phyloP scores from a whole-genome alignment of 1,140 invertebrate species.

The Agrypnia vestita region DNA sequence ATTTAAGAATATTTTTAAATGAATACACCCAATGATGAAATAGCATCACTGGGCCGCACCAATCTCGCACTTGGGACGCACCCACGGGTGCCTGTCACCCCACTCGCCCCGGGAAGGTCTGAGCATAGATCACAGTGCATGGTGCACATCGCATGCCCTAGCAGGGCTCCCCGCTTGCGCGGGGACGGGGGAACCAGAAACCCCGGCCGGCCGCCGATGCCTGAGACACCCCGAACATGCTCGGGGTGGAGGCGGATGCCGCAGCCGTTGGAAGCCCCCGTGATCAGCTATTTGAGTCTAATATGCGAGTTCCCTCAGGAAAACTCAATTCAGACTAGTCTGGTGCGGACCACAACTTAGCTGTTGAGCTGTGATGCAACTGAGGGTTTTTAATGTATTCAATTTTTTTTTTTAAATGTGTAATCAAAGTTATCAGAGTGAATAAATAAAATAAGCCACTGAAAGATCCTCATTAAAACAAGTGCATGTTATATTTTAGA shows the following conservation, averaged over 20 bases:
- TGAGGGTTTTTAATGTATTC: conserved; percentile 65
- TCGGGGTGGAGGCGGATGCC: conserved; percentile 63
- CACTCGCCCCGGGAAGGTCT: conserved; percentile 72
- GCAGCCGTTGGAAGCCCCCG: conserved; percentile 69
- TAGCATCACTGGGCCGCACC: conserved; percentile 70
- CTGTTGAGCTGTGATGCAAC: conserved; percentile 52
- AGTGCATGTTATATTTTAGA: too few species aligned
- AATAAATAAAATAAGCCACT: too few species aligned
- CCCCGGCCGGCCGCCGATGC: conserved; percentile 62
- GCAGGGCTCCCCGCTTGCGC: conserved; percentile 69
- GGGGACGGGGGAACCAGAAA: conserved; percentile 73
- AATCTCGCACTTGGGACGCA: conserved; percentile 73
- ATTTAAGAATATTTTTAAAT: background rate
- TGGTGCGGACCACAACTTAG: conserved; percentile 66
- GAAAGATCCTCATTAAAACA: too few species aligned
- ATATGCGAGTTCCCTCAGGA: conserved; percentile 70
- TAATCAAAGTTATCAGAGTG: too few species aligned
- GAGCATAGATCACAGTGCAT: conserved; percentile 67
- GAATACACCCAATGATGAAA: conserved; percentile 69
- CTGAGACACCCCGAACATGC: conserved; percentile 63
- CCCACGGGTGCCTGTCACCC: conserved; percentile 68
- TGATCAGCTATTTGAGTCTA: conserved; percentile 71
- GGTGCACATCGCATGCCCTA: conserved; percentile 67
- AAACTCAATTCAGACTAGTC: conserved; percentile 75
- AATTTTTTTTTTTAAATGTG: too few species aligned